phyloP scores from a whole-genome alignment of 2,113 vertebrate genomes.

The Pedionomus torquatus region DNA sequence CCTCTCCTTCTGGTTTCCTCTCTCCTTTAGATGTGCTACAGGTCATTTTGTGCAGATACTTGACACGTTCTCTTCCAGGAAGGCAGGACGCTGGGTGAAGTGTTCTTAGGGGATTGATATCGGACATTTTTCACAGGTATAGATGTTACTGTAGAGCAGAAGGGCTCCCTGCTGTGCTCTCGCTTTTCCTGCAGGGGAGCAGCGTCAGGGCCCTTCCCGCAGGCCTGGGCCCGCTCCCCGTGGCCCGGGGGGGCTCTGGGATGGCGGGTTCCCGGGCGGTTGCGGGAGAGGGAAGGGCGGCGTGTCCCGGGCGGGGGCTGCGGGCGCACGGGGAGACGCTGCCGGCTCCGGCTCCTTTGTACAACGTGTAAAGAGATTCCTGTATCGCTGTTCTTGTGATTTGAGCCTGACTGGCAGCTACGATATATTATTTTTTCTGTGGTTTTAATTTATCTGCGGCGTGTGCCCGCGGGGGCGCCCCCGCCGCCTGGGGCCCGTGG shows the following conservation, averaged over 20 bases:
- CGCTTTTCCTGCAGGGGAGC: neutral
- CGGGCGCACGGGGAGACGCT: neutral
- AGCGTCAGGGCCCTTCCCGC: neutral
- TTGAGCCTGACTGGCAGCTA: constrained; percentile 78
- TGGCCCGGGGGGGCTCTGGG: too few relatives aligned
- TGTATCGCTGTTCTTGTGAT: constrained; percentile 72
- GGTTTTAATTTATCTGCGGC: constrained; percentile 76
- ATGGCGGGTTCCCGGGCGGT: neutral
- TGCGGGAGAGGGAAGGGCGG: neutral
- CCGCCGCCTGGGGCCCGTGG: too few relatives aligned
- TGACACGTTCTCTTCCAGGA: neutral
- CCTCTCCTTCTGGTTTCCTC: neutral
- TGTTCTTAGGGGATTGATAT: neutral
- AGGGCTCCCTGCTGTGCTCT: neutral
- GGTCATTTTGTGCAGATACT: neutral
- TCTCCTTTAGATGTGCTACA: neutral
- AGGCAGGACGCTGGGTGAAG: neutral
- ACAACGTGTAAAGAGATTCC: constrained; percentile 73
- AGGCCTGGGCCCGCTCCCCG: neutral
- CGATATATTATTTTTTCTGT: constrained; percentile 70
- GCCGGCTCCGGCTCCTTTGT: constrained; percentile 38
- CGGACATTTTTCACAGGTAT: accelerated
- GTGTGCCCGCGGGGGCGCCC: too few relatives aligned
- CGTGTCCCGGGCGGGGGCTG: neutral
- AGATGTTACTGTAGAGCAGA: neutral